Evolutionary conservation across 2,888 invertebrate genomes (phyloP).

Genomic region (Hoplodrina ambigua): DNA sequence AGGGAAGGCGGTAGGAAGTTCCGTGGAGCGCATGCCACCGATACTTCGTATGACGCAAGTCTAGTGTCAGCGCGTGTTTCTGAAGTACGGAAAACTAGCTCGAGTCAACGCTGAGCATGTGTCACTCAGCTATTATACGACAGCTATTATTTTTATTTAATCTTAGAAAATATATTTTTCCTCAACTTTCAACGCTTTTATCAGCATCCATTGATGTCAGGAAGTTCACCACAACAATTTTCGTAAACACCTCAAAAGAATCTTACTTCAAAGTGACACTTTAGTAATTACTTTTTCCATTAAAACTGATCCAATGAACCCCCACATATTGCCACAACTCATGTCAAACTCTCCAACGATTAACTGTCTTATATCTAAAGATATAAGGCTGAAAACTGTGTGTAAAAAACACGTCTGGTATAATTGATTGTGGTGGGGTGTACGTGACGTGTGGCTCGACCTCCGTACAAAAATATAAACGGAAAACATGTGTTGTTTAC

Average conservation of each 20-base stretch:
- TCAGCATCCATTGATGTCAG: conserved; percentile 44
- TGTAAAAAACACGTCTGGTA: conserved; percentile 9
- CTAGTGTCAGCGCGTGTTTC: conserved; percentile 23
- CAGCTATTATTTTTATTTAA: conserved; percentile 23
- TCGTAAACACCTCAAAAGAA: conserved; percentile 37
- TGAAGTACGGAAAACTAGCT: conserved; percentile 27
- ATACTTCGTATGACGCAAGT: conserved; percentile 1
- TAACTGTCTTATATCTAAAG: conserved; percentile 1
- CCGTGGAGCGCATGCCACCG: too few relatives aligned
- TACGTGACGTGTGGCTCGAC: conserved; percentile 57
- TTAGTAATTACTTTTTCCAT: conserved; percentile 55
- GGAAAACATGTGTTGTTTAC: conserved; percentile 62
- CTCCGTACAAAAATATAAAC: conserved; percentile 56
- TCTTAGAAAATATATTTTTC: conserved; percentile 1
- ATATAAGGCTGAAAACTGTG: conserved; percentile 15
- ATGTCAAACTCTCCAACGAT: conserved; percentile 6
- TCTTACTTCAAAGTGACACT: conserved; percentile 55
- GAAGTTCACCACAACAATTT: conserved; percentile 33
- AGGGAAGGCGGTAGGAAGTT: too few relatives aligned
- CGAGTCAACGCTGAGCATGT: conserved; percentile 25
- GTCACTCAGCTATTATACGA: conserved; percentile 34
- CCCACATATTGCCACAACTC: conserved; percentile 29
- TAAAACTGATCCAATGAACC: conserved; percentile 41
- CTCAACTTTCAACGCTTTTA: conserved; percentile 7
- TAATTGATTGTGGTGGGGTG: conserved; percentile 50